These are phyloP conservation scores for Macrochelys suwanniensis DNA, from an alignment of 2,797 vertebrate genomes.

Conservation along the genomic window DNA sequence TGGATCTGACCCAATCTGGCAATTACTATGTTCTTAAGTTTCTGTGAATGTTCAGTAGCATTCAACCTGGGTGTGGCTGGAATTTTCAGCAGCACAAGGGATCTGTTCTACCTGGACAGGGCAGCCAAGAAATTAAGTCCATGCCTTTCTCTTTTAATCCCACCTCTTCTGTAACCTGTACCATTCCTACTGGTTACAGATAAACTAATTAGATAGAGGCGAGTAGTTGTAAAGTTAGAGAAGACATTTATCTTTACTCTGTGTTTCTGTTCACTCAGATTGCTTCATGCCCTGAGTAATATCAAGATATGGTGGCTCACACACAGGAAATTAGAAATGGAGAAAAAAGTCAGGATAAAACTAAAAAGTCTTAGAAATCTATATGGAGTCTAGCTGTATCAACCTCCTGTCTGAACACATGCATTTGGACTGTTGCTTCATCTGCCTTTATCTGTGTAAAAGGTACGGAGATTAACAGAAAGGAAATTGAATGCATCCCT, in stretches of 20 bases:
- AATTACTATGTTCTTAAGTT: not conserved
- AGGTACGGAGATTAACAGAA: not conserved
- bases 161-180: not conserved
- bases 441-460: not conserved
- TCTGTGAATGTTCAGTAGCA: not conserved
- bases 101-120: not conserved
- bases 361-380: not conserved
- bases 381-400: not conserved
- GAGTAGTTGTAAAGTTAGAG: not conserved
- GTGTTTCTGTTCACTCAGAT: not conserved
- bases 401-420: not conserved
- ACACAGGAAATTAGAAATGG: not conserved
- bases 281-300: not conserved
- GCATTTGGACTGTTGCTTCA: not conserved
- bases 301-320: not conserved
- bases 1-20: not conserved
- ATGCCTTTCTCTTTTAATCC: not conserved
- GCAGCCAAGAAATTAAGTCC: not conserved
- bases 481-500: not conserved
- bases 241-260: not conserved
- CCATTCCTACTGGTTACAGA: not conserved
- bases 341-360: not conserved
- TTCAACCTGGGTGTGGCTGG: not conserved
- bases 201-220: not conserved
- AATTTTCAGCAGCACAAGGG: not conserved